These are phyloP conservation scores for Tragelaphus imberbis DNA, from an alignment of 2,113 vertebrate species.

Conservation along the genomic window DNA sequence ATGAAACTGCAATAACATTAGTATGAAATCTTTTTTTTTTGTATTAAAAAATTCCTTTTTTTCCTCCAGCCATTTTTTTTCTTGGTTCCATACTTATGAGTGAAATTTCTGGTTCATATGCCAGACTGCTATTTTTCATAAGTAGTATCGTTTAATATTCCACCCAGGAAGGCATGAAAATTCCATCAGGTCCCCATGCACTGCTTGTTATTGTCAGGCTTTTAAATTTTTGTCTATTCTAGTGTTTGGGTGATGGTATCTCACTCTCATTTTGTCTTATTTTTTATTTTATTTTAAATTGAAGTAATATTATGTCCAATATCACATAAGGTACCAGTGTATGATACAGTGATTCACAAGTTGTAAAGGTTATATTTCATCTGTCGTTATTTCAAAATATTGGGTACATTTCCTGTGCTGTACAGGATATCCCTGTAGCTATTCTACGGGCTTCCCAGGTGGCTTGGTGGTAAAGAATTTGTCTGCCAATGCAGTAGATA, in stretches of 20 bases:
- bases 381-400: neutral
- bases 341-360: accelerated
- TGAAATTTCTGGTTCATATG: neutral
- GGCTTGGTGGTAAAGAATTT: neutral
- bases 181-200: accelerated
- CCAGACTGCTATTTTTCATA: neutral
- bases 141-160: neutral
- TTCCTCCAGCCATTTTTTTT: accelerated
- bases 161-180: accelerated
- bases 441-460: neutral
- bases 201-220: accelerated
- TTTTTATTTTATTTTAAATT: neutral
- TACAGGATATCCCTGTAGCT: no score
- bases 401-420: neutral
- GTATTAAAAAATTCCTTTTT: neutral
- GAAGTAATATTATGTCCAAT: neutral
- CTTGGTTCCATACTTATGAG: neutral
- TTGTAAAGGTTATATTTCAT: neutral
- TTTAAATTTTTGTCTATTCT: neutral
- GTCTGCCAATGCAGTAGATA: neutral
- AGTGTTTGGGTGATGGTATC: accelerated
- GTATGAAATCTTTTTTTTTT: accelerated
- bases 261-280: neutral
- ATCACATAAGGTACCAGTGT: neutral
- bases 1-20: accelerated